Conservation (phyloP, 2,888 invertebrate genomes). For the Pilophorus perplexus region DNA sequence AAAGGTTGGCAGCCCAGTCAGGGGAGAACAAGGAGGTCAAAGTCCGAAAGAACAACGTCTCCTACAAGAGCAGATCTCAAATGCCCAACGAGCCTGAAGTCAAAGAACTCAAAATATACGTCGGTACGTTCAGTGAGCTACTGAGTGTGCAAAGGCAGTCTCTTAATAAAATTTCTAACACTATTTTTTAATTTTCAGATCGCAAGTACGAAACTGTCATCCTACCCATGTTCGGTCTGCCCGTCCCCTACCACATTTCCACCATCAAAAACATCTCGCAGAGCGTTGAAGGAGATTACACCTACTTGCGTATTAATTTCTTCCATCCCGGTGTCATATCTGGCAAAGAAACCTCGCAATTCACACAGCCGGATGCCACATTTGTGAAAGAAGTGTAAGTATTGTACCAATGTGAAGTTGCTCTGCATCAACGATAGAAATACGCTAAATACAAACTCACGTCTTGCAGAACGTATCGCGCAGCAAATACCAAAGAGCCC, state of each 20-base stretch:
- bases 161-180: no score
- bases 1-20: conserved; percentile 79
- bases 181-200: conserved; percentile 59
- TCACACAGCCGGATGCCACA: conserved; percentile 92
- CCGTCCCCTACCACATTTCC: conserved; percentile 97
- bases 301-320: conserved; percentile 96
- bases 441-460: no score
- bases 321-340: conserved; percentile 93
- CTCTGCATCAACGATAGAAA: not conserved
- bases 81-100: conserved; percentile 94
- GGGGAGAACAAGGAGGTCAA: conserved; percentile 79
- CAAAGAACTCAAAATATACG: conserved; percentile 88
- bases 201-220: conserved; percentile 98
- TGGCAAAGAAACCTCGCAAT: conserved; percentile 89
- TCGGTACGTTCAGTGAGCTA: conserved; percentile 70
- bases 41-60: conserved; percentile 88
- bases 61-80: conserved; percentile 87
- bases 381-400: conserved; percentile 96
- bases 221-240: conserved; percentile 90
- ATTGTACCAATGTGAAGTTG: not conserved
- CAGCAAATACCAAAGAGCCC: conserved; percentile 95
- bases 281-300: conserved; percentile 98
- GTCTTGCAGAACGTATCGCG: conserved; percentile 83
- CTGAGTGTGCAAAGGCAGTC: not conserved
- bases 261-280: conserved; percentile 99